These are phyloP conservation scores for Listrodromus nycthemerus DNA, from an alignment of 2,888 invertebrate genomes.

Conservation along the genomic window DNA sequence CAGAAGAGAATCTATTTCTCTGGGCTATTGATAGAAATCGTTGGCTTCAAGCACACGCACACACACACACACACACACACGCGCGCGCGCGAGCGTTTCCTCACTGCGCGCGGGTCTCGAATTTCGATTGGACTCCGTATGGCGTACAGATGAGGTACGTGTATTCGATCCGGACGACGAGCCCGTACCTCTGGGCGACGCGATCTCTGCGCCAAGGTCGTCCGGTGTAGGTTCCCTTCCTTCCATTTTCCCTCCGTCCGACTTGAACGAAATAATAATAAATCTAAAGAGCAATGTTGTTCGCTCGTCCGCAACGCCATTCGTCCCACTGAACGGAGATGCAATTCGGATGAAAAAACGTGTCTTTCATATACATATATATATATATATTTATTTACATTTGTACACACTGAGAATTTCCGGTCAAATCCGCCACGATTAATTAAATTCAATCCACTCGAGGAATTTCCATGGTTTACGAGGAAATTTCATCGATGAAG, in stretches of 20 bases:
- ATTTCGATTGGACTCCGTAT: constrained; percentile 64
- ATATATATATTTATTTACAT: too few relatives aligned
- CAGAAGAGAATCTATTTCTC: neutral
- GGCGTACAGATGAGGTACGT: constrained; percentile 54
- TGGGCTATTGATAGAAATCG: neutral
- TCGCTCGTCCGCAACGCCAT: neutral
- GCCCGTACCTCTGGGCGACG: constrained; percentile 63
- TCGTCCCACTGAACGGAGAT: neutral
- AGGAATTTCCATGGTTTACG: neutral
- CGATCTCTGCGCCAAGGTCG: constrained; percentile 78
- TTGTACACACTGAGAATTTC: neutral
- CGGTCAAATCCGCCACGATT: neutral
- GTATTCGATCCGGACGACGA: constrained; percentile 42
- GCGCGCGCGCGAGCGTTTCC: constrained; percentile 19
- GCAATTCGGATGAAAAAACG: neutral
- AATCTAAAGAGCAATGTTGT: constrained; percentile 37
- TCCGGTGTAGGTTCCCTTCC: constrained; percentile 70
- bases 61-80: too few relatives aligned
- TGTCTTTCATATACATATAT: neutral
- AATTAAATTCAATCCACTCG: neutral
- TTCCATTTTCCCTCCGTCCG: constrained; percentile 74
- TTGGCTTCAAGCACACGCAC: neutral
- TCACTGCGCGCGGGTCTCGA: constrained; percentile 57
- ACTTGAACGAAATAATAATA: constrained; percentile 49
- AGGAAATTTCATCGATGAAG: neutral